Evolutionary conservation across 2,113 vertebrate species (phyloP), one percentile per base, ranked within the genome.

Genomic region (Varanus komodoensis): DNA sequence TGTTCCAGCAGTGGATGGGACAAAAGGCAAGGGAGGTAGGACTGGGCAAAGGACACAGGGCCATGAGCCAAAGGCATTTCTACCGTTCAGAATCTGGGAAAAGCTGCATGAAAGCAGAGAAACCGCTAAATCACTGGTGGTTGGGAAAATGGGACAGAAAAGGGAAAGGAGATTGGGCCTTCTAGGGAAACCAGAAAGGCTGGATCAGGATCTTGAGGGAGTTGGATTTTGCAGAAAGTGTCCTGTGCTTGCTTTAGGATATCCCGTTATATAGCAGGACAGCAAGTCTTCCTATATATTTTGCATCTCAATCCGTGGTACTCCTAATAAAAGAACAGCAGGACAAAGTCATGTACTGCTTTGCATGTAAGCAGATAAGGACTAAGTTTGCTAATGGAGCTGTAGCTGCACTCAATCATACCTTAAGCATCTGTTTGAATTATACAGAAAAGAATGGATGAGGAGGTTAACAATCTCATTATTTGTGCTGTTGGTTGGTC

Each of bases 401-500:
- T 54, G 32, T 4, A 27, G 68, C 54, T 54, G 0, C 1, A 0
- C 9, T 44, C 79, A 0, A 29, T 12, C 79, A 0, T 0, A 1
- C 6, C 73, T 12, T 4, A 1, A 2, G 34, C 0, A 25, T 54
- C 79, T 57, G 64, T 50, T 64, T 15, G 73, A 71, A 82, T 52
- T 82, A 12, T 38, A 90, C 48, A 77, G 2, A 44, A 92, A 67
- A n/a, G 64, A 38, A 75, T 1, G 0, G 57, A 82, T 8, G 32
- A 32, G 14, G 2, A 71, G 38, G 15, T 71, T 17, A 12, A 52
- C 17, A 6, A 29, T 8, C 23, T 88, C 75, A 1, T 69, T 69
- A 84, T 82, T 89, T 34, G 0, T n/a, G 48, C 78, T 89, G 6
- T 52, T 73, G 1, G 14, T 71, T 85, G 32, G 82, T 84, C 86